A percentile compares a stretch with the other conserved stretches of the same genome.
These are phyloP conservation scores for Coccyzus lansbergi DNA, from an alignment of 2,797 vertebrate species.

Conservation along the genomic window DNA sequence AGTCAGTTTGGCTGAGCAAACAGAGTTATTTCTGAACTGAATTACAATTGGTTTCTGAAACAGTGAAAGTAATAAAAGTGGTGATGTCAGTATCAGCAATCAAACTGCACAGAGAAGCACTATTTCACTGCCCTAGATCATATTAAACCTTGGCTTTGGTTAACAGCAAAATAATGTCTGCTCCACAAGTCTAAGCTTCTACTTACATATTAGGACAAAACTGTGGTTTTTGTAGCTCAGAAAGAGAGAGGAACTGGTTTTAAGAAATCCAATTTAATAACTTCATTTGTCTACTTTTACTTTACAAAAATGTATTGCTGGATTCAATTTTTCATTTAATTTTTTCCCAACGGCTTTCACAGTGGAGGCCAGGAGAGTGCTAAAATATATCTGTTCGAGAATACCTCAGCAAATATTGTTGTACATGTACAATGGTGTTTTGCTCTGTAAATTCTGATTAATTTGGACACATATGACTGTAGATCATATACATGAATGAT, in stretches of 20 bases:
- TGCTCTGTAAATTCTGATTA: not conserved
- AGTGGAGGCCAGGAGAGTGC: not conserved
- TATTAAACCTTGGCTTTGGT: conserved; percentile 22
- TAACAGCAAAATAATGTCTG: not conserved
- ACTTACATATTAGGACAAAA: not conserved
- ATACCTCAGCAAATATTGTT: not conserved
- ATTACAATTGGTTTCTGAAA: conserved; percentile 55
- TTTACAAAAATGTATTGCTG: not conserved
- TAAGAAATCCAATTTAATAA: not conserved
- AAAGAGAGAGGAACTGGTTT: not conserved
- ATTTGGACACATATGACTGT: not conserved
- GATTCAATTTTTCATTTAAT: not conserved
- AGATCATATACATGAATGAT: not conserved
- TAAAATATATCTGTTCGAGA: not conserved
- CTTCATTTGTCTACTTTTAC: not conserved
- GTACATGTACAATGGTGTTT: fast-evolving
- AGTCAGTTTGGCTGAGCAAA: conserved; percentile 63
- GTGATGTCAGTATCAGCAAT: conserved; percentile 56
- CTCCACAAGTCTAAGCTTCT: not conserved
- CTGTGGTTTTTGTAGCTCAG: not conserved
- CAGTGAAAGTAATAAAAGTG: conserved; percentile 47
- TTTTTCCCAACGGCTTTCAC: not conserved
- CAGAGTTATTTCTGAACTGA: conserved; percentile 67
- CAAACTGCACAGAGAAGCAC: conserved; percentile 14
- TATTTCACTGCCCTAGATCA: conserved; percentile 39